phyloP scores from a whole-genome alignment of 1,140 invertebrate genomes.

The Stegodyphus mimosarum region DNA sequence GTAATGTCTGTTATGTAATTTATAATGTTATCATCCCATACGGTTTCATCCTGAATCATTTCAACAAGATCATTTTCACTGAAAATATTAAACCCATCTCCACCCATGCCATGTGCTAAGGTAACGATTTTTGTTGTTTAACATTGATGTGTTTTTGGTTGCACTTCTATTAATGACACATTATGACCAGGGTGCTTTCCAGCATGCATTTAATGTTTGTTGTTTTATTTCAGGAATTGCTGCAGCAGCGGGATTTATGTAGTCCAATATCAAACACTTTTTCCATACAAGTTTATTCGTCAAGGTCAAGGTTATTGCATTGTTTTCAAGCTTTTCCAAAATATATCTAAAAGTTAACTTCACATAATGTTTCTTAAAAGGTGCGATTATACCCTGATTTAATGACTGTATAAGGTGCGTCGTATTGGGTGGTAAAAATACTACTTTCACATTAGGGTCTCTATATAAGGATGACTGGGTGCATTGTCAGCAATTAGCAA shows the following conservation, averaged over 20 bases:
- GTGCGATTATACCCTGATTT: slow-evolving; percentile 61
- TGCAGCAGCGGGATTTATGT: background rate
- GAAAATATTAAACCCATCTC: slow-evolving; percentile 18
- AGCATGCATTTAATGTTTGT: slow-evolving; percentile 28
- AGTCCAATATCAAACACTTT: slow-evolving; percentile 22
- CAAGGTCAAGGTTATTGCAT: slow-evolving; percentile 1
- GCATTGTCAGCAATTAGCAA: slow-evolving; percentile 45
- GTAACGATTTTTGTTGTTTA: slow-evolving; percentile 12
- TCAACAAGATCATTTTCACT: slow-evolving; percentile 10
- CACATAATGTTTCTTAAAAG: slow-evolving; percentile 62
- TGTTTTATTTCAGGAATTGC: slow-evolving; percentile 16
- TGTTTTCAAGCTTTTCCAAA: slow-evolving; percentile 12
- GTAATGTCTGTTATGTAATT: background rate
- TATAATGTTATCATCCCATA: background rate
- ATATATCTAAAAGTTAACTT: slow-evolving; percentile 32
- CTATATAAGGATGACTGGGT: slow-evolving; percentile 18
- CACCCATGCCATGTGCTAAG: slow-evolving; percentile 10
- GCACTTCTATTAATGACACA: background rate
- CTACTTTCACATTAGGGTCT: slow-evolving; percentile 48
- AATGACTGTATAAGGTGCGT: slow-evolving; percentile 62
- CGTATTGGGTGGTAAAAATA: slow-evolving; percentile 62
- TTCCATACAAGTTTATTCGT: no score
- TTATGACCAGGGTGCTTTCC: slow-evolving; percentile 5
- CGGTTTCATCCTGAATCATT: slow-evolving; percentile 6
- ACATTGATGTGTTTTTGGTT: slow-evolving; percentile 15